Evolutionary conservation across 2,888 invertebrate species (phyloP), one percentile per base, ranked within the genome.

Genomic region (Drosophila peninsularis): DNA sequence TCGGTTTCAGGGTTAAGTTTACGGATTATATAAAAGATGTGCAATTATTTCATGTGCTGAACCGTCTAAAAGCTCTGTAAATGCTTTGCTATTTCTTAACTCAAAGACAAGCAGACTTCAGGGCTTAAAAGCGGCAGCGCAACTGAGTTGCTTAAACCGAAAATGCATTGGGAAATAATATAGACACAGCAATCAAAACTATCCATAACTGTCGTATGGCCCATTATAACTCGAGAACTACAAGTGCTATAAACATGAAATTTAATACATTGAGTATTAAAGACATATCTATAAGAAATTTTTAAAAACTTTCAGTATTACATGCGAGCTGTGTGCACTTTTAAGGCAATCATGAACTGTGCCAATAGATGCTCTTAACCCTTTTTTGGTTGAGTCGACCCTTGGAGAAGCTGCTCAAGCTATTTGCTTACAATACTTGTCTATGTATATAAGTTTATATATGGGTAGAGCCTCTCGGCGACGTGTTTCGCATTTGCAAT

Each of bases 401-500:
- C 49, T 71, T 58, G 49, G 44, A 49, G 49, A 66, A 58, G 57
- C 53, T 47, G 44, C 39, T 52, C 36, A 56, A 57, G 34, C 24
- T 57, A 10, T 44, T 32, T 50, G 19, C 21, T 36, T 55, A 13
- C 34, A 30, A 24, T 42, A 32, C 13, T 13, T 42, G 11, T 41
- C 36, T 60, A 11, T 47, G 14, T 30, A 17, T 67, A 10, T 42
- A 52, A 54, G 45, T 55, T 64, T 68, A 66, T 65, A 65, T 65
- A 73, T 83, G 88, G 78, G 69, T 75, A 77, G 57, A 71, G 81
- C 81, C 57, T 75, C 79, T 75, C 66, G 69, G 58, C 72, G 63
- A 87, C 89, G 85, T 85, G 85, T 62, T 82, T 71, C 64, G 90
- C 84, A 87, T 90, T 82, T 76, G 80, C 90, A 88, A 88, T 88